Conservation (phyloP, 2,113 vertebrate species). For the Scopus umbretta region DNA sequence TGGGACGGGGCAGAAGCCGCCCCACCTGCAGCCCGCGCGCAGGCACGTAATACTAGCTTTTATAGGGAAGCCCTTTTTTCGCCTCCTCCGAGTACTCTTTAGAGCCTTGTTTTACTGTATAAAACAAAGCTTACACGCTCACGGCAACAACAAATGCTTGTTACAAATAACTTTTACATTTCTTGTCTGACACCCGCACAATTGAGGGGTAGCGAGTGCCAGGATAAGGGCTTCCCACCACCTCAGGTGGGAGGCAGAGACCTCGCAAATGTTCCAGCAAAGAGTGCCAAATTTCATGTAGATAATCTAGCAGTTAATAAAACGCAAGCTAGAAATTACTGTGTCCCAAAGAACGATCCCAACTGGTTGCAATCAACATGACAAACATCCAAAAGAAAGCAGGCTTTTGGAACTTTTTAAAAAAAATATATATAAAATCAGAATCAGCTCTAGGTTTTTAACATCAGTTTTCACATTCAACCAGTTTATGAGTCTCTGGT, state of each 20-base stretch:
- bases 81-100: rapidly evolving
- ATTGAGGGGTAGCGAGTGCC: rapidly evolving
- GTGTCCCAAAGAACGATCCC: background rate
- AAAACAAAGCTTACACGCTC: background rate
- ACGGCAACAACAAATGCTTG: background rate
- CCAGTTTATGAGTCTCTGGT: background rate
- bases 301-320: background rate
- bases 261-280: background rate
- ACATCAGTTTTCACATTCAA: background rate
- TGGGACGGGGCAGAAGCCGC: rapidly evolving
- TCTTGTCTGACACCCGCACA: background rate
- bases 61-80: background rate
- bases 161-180: background rate
- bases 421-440: background rate
- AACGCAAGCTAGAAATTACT: background rate
- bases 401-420: background rate
- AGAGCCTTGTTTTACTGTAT: background rate
- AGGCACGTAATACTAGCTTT: background rate
- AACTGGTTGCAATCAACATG: background rate
- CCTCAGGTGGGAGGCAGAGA: background rate
- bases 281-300: background rate
- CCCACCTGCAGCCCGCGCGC: background rate
- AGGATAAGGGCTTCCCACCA: background rate
- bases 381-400: background rate
- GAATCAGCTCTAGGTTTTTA: background rate